Evolutionary conservation across 2,888 invertebrate species (phyloP).

Genomic region (Luperina testacea): DNA sequence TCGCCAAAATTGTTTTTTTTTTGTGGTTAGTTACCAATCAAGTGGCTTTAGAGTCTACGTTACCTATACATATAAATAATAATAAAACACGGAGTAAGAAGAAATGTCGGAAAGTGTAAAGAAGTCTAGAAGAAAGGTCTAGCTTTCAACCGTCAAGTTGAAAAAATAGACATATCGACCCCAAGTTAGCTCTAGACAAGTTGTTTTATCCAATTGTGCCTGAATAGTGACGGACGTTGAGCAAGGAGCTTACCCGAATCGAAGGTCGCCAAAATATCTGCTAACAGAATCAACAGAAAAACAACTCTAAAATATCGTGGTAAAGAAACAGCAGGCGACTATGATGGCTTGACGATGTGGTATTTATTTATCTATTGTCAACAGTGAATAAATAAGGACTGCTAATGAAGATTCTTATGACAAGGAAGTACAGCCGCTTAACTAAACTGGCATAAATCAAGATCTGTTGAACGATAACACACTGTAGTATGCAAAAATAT

Average conservation of each 20-base stretch:
- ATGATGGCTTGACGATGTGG: slow-evolving; percentile 4
- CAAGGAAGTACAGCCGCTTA: slow-evolving; percentile 43
- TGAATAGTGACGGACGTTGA: not conserved
- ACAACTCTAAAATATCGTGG: not conserved
- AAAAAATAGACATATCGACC: not conserved
- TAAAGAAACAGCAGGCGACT: not conserved
- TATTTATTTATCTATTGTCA: slow-evolving; percentile 3
- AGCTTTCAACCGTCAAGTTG: no score
- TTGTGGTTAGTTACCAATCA: not conserved
- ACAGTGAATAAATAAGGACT: slow-evolving; percentile 28
- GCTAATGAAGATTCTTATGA: slow-evolving; percentile 50
- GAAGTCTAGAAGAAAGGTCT: no score
- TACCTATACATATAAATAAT: no score
- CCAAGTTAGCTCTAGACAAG: not conserved
- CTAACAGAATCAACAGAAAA: not conserved
- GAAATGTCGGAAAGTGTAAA: no score
- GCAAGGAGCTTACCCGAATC: not conserved
- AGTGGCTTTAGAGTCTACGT: not conserved
- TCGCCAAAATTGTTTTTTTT: slow-evolving; percentile 2
- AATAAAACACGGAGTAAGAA: no score
- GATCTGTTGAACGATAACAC: slow-evolving; percentile 45
- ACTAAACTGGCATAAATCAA: slow-evolving; percentile 51
- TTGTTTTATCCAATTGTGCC: not conserved
- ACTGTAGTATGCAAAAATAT: slow-evolving; percentile 39
- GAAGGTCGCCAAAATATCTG: not conserved